Conservation (phyloP, 2,888 invertebrate genomes). For the Pollenia labialis region DNA sequence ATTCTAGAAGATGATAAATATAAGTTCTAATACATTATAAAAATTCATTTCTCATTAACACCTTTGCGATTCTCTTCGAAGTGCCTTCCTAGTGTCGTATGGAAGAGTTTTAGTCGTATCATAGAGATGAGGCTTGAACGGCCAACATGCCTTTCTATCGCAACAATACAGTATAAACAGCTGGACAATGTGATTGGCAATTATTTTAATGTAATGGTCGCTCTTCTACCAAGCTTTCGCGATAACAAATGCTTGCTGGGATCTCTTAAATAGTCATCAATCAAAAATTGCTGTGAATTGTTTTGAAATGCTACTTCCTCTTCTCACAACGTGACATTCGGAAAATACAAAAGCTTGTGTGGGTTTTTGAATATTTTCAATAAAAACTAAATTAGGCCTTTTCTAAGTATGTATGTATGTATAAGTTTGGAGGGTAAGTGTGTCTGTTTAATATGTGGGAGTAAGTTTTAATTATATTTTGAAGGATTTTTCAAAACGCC, state of each 20-base stretch:
- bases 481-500: not conserved
- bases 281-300: not conserved
- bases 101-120: too few species aligned
- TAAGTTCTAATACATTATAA: too few species aligned
- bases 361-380: not conserved
- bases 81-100: too few species aligned
- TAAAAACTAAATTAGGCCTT: not conserved
- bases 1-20: too few species aligned
- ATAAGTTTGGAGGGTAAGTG: not conserved
- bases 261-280: not conserved
- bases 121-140: too few species aligned
- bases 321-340: not conserved
- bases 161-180: not conserved
- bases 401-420: too few species aligned
- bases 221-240: too few species aligned
- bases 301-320: slow-evolving; percentile 9
- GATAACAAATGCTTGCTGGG: too few species aligned
- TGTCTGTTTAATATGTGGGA: not conserved
- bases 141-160: too few species aligned
- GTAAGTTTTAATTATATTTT: not conserved
- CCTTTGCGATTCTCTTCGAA: too few species aligned
- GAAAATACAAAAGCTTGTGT: not conserved
- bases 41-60: too few species aligned
- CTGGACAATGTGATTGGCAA: too few species aligned
- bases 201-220: not conserved